Evolutionary conservation across 1,140 invertebrate species (phyloP), one percentile per base, ranked within the genome.

Genomic region (Trichonephila clavata): DNA sequence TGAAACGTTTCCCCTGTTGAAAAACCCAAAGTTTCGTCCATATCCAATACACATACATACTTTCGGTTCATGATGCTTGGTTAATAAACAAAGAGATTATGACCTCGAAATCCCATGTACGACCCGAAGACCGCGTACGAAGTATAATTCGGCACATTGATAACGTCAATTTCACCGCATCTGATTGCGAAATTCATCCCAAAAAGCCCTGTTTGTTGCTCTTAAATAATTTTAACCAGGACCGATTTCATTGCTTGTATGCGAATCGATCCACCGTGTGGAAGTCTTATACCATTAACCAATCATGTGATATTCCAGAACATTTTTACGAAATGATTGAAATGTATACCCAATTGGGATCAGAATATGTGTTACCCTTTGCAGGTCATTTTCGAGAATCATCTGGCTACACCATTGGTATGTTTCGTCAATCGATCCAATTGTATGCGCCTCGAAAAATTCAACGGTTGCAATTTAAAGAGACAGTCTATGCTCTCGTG

Each of bases 341-440:
- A 2, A 3, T 83, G n/a, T 7, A 8, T 14, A 57, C 20, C n/a
- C 4, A n/a, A 0, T 27, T 50, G 39, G 86, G 86, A 0, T 0
- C 32, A 0, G 18, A 88, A 13, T 88, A 88, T 39, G 86, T 88
- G 4, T n/a, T 88, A 3, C 86, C 86, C 0, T 88, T 88, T 68
- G 39, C 60, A 5, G 61, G 65, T 4, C 65, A 68, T n/a, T 68
- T 88, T 3, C 27, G 61, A 14, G 86, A 88, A 65, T 43, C 27
- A 20, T 88, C 86, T 2, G 86, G 86, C 1, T 88, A 88, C 7
- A 88, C 86, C 1, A 68, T 88, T 14, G 86, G 86, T 0, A 88
- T 88, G 86, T 88, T 43, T 50, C 32, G 24, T 1, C 86, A 65
- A 8, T 6, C 18, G 0, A 14, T 65, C 14, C 20, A 68, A 0